Percentiles rank a stretch among this genome's conserved stretches.
Conservation (phyloP, 1,140 invertebrate genomes). For the Pemphigus obesinymphae region DNA sequence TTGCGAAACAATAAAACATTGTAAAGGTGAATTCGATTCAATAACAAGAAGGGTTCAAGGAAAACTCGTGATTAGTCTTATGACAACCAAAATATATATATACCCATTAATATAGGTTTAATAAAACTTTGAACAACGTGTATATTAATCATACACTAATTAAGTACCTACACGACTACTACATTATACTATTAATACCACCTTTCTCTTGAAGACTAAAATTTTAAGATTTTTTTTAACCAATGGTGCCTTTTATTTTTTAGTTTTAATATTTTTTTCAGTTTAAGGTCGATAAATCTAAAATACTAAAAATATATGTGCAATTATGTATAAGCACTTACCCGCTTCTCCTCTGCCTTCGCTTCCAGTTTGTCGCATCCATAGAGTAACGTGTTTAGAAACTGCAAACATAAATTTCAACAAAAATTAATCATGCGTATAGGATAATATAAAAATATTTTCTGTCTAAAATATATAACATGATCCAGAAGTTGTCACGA, state of each 20-base stretch:
- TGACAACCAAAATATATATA: slow-evolving; percentile 14
- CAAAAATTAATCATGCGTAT: background rate
- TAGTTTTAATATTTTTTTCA: background rate
- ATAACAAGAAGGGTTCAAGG: slow-evolving; percentile 6
- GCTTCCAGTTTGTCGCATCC: slow-evolving; percentile 38
- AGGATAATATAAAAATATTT: background rate
- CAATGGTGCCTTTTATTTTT: too few relatives aligned
- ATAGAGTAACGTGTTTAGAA: slow-evolving; percentile 41
- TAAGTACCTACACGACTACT: slow-evolving; percentile 1
- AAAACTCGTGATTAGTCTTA: slow-evolving; percentile 16
- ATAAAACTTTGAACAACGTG: background rate
- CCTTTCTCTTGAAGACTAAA: slow-evolving; percentile 2
- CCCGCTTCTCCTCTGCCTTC: slow-evolving; percentile 35
- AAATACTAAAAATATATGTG: background rate
- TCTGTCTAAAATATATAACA: background rate
- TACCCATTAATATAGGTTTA: background rate
- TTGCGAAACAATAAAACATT: background rate
- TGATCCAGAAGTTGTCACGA: background rate
- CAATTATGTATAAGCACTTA: slow-evolving; percentile 4
- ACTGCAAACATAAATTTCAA: slow-evolving; percentile 31
- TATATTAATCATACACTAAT: slow-evolving; percentile 24
- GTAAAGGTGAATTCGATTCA: background rate
- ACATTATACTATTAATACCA: background rate
- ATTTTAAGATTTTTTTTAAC: too few relatives aligned
- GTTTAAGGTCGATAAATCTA: background rate